A percentile compares a stretch with the other conserved stretches of the same genome.
Evolutionary conservation across 1,140 invertebrate genomes (phyloP).

Genomic region (Orius insidiosus): DNA sequence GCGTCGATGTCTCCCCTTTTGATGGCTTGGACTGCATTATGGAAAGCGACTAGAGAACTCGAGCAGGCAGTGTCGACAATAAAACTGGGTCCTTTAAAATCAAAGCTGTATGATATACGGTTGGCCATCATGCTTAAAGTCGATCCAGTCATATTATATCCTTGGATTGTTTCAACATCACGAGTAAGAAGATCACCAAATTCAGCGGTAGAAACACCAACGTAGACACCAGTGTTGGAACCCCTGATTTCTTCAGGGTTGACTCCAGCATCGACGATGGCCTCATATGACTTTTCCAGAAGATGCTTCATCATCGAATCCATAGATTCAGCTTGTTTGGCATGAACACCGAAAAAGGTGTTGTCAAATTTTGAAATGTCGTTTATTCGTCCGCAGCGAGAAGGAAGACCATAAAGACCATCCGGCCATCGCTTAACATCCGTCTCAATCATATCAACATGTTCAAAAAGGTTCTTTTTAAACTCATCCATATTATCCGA

Average conservation of each 20-base stretch:
- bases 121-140: conserved; percentile 91
- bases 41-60: conserved; percentile 72
- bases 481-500: conserved; percentile 24
- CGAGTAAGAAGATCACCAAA: conserved; percentile 62
- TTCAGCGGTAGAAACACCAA: conserved; percentile 75
- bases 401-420: conserved; percentile 60
- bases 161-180: conserved; percentile 61
- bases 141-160: conserved; percentile 85
- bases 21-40: conserved; percentile 72
- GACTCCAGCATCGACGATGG: conserved; percentile 76
- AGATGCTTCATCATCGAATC: conserved; percentile 85
- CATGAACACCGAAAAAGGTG: conserved; percentile 84
- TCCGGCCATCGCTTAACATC: conserved; percentile 2
- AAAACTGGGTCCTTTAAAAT: conserved; percentile 78
- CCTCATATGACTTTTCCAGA: conserved; percentile 85
- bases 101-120: conserved; percentile 86
- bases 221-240: conserved; percentile 75
- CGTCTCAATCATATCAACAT: conserved; percentile 8
- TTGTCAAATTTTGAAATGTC: conserved; percentile 76
- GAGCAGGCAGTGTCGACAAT: conserved; percentile 91
- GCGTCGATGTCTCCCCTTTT: conserved; percentile 72
- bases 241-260: conserved; percentile 67
- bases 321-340: conserved; percentile 87
- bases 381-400: conserved; percentile 76
- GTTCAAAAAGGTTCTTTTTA: conserved; percentile 21